Evolutionary conservation across 2,797 vertebrate genomes (phyloP).

Genomic region (Labeo calbasu): DNA sequence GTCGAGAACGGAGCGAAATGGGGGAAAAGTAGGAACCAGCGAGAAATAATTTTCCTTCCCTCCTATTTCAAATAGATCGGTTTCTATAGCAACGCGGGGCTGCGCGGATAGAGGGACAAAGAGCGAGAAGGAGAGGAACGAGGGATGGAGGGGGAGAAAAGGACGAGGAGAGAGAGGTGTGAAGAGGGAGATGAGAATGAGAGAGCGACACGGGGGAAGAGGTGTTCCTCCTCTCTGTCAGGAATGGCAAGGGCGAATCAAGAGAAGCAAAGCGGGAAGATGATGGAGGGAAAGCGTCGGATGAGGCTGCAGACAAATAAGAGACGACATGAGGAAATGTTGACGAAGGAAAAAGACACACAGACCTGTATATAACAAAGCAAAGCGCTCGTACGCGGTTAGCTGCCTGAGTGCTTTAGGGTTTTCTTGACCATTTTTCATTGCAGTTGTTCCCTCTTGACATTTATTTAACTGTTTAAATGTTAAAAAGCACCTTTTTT

Average conservation of each 20-base stretch:
- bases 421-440: not conserved
- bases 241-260: conserved; percentile 45
- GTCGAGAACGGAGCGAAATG: conserved; percentile 34
- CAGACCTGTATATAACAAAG: conserved; percentile 3
- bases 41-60: conserved; percentile 58
- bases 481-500: not conserved
- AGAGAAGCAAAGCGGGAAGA: conserved; percentile 50
- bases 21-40: conserved; percentile 30
- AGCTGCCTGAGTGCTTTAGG: not conserved
- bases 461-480: not conserved
- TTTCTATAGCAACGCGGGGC: conserved; percentile 73
- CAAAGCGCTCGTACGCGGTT: not conserved
- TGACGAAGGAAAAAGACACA: conserved; percentile 9
- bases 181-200: conserved; percentile 38
- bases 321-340: conserved; percentile 38
- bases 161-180: conserved; percentile 23
- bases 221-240: conserved; percentile 23
- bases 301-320: conserved; percentile 45
- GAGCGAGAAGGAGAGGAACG: conserved; percentile 40
- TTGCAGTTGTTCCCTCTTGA: not conserved
- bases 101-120: conserved; percentile 55
- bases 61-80: conserved; percentile 71
- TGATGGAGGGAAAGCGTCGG: conserved; percentile 21
- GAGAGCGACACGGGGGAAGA: conserved; percentile 24
- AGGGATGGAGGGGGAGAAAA: conserved; percentile 32